Conservation (phyloP, 2,113 vertebrate genomes). For the Dolichotis patagonum region DNA sequence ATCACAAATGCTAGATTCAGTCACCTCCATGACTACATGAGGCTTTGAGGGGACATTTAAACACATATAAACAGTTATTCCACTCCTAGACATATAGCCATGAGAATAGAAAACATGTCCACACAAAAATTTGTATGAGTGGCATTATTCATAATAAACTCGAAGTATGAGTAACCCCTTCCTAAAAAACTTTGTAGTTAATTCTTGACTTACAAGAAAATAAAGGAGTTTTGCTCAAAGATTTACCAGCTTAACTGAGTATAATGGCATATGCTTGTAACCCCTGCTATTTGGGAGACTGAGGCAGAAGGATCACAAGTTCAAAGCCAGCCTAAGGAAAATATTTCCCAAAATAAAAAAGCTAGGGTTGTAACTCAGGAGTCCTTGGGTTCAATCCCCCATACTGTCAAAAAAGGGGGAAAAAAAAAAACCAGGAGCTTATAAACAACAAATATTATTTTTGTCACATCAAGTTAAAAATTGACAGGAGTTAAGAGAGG, state of each 20-base stretch:
- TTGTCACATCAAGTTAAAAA: neutral
- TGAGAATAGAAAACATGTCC: neutral
- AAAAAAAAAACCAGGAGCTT: neutral
- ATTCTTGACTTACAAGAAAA: neutral
- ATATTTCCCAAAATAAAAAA: neutral
- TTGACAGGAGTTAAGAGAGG: neutral
- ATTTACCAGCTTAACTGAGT: neutral
- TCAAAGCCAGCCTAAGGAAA: neutral
- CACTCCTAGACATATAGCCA: neutral
- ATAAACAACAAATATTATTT: neutral
- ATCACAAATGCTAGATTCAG: too few relatives aligned
- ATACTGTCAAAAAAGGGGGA: neutral
- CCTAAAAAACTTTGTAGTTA: neutral
- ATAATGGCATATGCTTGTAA: neutral
- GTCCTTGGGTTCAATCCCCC: too few relatives aligned
- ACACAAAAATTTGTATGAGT: neutral
- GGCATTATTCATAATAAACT: neutral
- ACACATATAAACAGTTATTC: neutral
- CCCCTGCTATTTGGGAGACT: neutral
- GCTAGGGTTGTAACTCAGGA: neutral
- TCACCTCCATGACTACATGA: too few relatives aligned
- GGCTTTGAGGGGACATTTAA: too few relatives aligned
- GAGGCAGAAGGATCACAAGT: neutral
- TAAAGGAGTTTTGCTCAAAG: slow-evolving; percentile 11
- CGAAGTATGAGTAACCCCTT: neutral